These are phyloP conservation scores for Uromys caudimaculatus DNA, from an alignment of 2,797 vertebrate genomes.

Conservation along the genomic window DNA sequence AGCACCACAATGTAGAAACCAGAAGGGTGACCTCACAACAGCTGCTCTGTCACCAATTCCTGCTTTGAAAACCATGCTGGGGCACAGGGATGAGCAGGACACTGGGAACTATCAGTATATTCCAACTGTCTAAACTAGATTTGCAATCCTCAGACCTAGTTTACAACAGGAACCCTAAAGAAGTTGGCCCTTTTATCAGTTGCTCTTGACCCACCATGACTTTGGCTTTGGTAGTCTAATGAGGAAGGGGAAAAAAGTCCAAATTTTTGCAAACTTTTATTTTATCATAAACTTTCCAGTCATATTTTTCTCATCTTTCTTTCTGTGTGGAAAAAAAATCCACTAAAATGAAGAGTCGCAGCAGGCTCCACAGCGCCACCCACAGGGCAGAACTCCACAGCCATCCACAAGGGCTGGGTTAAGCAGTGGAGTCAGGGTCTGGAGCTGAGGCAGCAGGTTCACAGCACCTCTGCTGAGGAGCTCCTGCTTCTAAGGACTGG, in stretches of 20 bases:
- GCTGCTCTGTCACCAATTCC: not conserved
- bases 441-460: not conserved
- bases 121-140: not conserved
- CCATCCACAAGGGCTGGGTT: no score
- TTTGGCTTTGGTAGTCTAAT: not conserved
- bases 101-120: not conserved
- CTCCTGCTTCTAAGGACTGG: not conserved
- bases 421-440: not conserved
- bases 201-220: fast-evolving
- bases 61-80: not conserved
- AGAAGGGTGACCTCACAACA: not conserved
- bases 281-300: not conserved
- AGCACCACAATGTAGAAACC: not conserved
- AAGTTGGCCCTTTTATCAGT: not conserved
- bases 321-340: not conserved
- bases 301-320: not conserved
- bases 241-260: not conserved
- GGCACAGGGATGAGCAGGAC: not conserved
- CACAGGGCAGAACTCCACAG: not conserved
- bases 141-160: not conserved
- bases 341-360: not conserved
- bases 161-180: not conserved
- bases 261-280: not conserved
- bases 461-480: not conserved
- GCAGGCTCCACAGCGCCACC: not conserved